phyloP scores from a whole-genome alignment of 2,113 vertebrate genomes.

The Kryptolebias marmoratus region DNA sequence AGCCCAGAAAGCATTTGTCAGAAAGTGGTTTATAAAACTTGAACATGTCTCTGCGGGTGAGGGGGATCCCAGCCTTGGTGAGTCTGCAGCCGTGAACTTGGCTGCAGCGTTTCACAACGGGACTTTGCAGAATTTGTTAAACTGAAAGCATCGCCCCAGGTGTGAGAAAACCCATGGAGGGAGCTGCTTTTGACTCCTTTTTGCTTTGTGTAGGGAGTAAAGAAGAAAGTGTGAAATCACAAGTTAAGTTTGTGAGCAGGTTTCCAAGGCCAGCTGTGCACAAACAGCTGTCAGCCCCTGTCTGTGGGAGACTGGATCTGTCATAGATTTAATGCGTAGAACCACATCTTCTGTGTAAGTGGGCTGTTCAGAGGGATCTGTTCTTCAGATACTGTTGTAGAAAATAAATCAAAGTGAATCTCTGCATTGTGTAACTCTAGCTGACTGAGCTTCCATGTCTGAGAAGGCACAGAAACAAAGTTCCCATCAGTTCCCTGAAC shows the following conservation, averaged over 20 bases:
- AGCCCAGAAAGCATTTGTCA: background rate
- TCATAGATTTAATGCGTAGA: background rate
- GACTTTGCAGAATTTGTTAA: slow-evolving; percentile 50
- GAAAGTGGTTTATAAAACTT: background rate
- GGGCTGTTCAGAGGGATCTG: background rate
- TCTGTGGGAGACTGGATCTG: slow-evolving; percentile 7
- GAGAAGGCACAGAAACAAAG: too few species aligned
- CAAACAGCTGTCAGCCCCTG: slow-evolving; percentile 23
- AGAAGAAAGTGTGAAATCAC: slow-evolving; percentile 23
- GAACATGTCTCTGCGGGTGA: background rate
- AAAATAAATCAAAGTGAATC: background rate
- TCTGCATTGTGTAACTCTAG: too few species aligned
- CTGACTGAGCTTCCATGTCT: too few species aligned
- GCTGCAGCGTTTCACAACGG: slow-evolving; percentile 53
- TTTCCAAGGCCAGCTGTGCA: slow-evolving; percentile 16
- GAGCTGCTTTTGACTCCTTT: slow-evolving; percentile 36
- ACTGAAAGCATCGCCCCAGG: slow-evolving; percentile 27
- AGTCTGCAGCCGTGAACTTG: slow-evolving; percentile 27
- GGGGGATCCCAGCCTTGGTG: background rate
- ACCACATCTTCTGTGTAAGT: background rate
- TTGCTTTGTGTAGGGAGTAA: slow-evolving; percentile 31
- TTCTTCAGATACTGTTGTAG: background rate
- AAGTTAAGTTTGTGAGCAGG: slow-evolving; percentile 18
- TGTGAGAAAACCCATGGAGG: slow-evolving; percentile 49
- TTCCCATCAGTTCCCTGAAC: background rate